Evolutionary conservation across 2,888 invertebrate genomes (phyloP), one percentile per base, ranked within the genome.

Genomic region (Torymus auratus): DNA sequence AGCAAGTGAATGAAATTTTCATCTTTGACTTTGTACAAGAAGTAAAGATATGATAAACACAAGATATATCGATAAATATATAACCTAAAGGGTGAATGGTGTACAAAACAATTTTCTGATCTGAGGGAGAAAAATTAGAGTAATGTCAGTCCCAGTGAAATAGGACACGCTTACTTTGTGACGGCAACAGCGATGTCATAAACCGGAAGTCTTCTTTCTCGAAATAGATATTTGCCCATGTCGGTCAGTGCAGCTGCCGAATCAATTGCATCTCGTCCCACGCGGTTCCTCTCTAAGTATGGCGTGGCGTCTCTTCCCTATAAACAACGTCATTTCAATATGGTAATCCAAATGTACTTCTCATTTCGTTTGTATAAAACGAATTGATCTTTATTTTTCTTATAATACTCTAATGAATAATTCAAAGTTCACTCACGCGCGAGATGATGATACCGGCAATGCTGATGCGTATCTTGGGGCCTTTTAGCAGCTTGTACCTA

Each of bases 211-310:
- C 98, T 93, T 91, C 98, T 93, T 92, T 98, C 98, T 91, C 97
- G 95, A 94, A 97, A 98, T 90, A 98, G 93, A 93, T 98, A 98
- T 94, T 98, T 98, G 92, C 98, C 98, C 97, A 98, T 97, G 92
- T 98, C 98, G 83, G 98, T 98, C 85, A 98, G 93, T 82, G 98
- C 98, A 64, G 97, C 97, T 62, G 98, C 98, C 2, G 97, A 97
- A 91, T 98, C 98, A 78, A 98, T 97, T 56, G 98, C 98, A 91
- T 98, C 98, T 82, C 97, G 93, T 83, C 97, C 97, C 71, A 98
- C 97, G 87, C 97, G 94, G 92, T 98, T 98, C 88, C 96, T 94
- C 92, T 98, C 98, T 91, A 98, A 93, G 92, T 98, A 98, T 81
- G 98, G 98, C 80, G 98, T 98, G 80, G 98, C 98, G 92, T 98